Evolutionary conservation across 2,797 vertebrate genomes (phyloP).

Genomic region (Phrynocephalus vlangalii): DNA sequence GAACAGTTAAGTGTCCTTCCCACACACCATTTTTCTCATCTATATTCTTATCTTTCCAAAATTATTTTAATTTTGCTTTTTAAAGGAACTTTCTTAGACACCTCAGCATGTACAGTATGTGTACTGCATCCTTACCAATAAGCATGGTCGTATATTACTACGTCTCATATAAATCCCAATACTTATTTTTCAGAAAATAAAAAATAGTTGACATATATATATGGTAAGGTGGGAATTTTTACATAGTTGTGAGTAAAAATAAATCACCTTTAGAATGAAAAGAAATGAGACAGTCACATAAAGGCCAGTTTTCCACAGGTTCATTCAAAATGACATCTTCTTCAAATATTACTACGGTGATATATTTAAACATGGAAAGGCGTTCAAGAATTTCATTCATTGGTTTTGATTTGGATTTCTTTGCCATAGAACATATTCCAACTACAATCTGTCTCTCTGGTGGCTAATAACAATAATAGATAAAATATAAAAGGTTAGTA

Average conservation of each 20-base stretch:
- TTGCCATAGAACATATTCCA: slow-evolving; percentile 92
- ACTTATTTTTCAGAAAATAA: background rate
- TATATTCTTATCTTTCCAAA: background rate
- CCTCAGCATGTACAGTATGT: background rate
- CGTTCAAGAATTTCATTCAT: slow-evolving; percentile 92
- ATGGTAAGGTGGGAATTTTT: background rate
- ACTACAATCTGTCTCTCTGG: slow-evolving; percentile 90
- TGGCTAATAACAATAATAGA: slow-evolving; percentile 73
- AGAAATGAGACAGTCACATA: slow-evolving; percentile 91
- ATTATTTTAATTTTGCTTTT: background rate
- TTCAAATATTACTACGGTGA: slow-evolving; percentile 89
- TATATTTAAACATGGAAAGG: slow-evolving; percentile 90
- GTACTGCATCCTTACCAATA: background rate
- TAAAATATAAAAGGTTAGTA: background rate
- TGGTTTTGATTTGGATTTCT: slow-evolving; percentile 92
- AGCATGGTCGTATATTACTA: background rate
- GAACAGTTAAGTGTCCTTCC: background rate
- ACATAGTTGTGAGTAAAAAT: background rate
- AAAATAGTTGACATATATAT: background rate
- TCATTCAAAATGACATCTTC: slow-evolving; percentile 89
- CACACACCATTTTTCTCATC: background rate
- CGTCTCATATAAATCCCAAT: background rate
- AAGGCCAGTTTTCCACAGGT: slow-evolving; percentile 88
- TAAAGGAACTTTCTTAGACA: background rate
- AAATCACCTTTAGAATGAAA: slow-evolving; percentile 90